phyloP scores from a whole-genome alignment of 1,140 invertebrate species.

The Ceratitis capitata region DNA sequence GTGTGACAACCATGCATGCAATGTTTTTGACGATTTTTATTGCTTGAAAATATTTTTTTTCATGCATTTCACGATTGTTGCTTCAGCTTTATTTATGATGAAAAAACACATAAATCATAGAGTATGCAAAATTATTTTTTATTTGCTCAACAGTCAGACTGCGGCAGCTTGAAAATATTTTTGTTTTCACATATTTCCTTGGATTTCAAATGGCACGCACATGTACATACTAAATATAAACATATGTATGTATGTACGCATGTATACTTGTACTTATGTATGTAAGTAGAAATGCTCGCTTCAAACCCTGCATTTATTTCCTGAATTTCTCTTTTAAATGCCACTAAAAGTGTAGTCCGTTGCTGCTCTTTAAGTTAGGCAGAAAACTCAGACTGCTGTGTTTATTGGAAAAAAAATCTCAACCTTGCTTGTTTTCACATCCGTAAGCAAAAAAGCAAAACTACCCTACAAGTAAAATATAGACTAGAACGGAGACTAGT shows the following conservation, averaged over 20 bases:
- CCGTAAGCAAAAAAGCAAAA: too few species aligned
- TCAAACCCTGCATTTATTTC: too few species aligned
- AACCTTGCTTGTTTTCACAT: too few species aligned
- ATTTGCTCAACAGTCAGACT: neutral
- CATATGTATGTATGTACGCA: neutral
- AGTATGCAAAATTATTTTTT: neutral
- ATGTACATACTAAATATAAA: neutral
- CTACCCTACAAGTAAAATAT: too few species aligned
- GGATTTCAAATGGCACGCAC: neutral
- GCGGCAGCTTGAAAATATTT: neutral
- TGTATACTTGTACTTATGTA: neutral
- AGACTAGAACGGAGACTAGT: too few species aligned
- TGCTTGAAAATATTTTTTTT: neutral
- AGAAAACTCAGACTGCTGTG: too few species aligned
- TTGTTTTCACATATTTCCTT: neutral
- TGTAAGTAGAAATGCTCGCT: neutral
- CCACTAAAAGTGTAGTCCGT: too few species aligned
- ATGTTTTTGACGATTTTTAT: neutral
- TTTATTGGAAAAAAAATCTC: too few species aligned
- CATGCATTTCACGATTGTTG: neutral
- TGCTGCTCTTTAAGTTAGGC: too few species aligned
- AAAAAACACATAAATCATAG: neutral
- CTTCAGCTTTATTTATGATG: constrained; percentile 16
- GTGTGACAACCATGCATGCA: too few species aligned
- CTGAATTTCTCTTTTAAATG: too few species aligned